phyloP scores from a whole-genome alignment of 2,888 invertebrate genomes.

The Heliconius charithonia region DNA sequence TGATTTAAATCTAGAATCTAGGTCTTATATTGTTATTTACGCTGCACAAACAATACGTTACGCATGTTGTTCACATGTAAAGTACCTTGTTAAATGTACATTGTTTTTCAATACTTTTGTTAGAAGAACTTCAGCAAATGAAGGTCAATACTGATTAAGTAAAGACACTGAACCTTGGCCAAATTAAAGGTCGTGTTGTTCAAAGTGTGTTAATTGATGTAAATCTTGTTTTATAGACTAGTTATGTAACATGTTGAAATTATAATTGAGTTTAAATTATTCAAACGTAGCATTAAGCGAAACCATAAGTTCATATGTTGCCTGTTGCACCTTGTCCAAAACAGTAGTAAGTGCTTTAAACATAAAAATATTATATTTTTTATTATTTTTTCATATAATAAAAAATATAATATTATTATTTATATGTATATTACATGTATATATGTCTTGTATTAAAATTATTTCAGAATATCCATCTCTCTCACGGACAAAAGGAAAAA shows the following conservation, averaged over 20 bases:
- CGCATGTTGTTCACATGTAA: conserved; percentile 4
- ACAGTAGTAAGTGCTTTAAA: too few relatives aligned
- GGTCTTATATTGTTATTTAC: conserved; percentile 9
- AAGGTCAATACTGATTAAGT: conserved; percentile 12
- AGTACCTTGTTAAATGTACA: background rate
- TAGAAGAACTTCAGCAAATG: conserved; percentile 3
- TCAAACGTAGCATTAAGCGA: too few relatives aligned
- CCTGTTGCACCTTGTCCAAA: too few relatives aligned
- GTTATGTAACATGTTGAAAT: too few relatives aligned
- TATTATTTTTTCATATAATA: too few relatives aligned
- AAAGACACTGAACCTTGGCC: background rate
- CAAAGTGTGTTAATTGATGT: background rate
- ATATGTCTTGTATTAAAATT: too few relatives aligned
- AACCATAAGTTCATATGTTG: too few relatives aligned
- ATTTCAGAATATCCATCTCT: conserved; percentile 63
- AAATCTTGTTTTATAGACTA: background rate
- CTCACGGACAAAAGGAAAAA: conserved; percentile 63
- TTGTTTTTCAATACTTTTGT: conserved; percentile 6
- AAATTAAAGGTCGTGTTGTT: background rate
- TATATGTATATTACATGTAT: too few relatives aligned
- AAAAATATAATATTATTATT: too few relatives aligned
- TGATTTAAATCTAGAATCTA: conserved; percentile 2
- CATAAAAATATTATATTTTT: too few relatives aligned
- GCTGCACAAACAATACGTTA: background rate
- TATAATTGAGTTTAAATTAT: too few relatives aligned